Percentiles rank a stretch among this genome's conserved stretches.
These are phyloP conservation scores for Trichonephila inaurata DNA, from an alignment of 1,140 invertebrate genomes.

Conservation along the genomic window DNA sequence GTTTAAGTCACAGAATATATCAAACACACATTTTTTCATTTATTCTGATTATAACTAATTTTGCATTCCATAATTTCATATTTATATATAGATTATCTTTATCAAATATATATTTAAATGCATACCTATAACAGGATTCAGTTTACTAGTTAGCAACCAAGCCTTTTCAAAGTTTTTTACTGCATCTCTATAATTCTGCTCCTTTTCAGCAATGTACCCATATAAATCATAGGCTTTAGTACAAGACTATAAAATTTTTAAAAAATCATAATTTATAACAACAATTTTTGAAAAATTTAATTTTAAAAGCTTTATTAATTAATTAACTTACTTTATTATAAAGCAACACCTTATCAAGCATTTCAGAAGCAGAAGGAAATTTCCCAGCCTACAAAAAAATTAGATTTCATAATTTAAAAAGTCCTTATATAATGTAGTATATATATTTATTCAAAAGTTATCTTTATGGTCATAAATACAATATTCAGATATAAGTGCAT, in stretches of 20 bases:
- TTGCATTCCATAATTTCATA: too few species aligned
- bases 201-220: conserved; percentile 94
- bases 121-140: conserved; percentile 87
- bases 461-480: too few species aligned
- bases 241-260: conserved; percentile 83
- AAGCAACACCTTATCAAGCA: conserved; percentile 69
- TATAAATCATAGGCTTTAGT: conserved; percentile 94
- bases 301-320: neutral
- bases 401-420: too few species aligned
- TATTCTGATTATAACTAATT: too few species aligned
- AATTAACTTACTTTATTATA: conserved; percentile 61
- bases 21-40: too few species aligned
- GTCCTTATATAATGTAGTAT: too few species aligned
- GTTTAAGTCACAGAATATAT: too few species aligned
- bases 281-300: neutral
- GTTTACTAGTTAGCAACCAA: conserved; percentile 90
- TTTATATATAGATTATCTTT: too few species aligned
- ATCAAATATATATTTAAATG: neutral
- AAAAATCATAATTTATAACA: conserved; percentile 77
- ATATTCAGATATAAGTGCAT: too few species aligned
- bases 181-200: conserved; percentile 94
- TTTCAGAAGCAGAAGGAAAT: conserved; percentile 67
- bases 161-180: conserved; percentile 90
- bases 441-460: too few species aligned
- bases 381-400: conserved; percentile 57